Conservation (phyloP, 1,140 invertebrate genomes). For the Zaprionus camerounensis region DNA sequence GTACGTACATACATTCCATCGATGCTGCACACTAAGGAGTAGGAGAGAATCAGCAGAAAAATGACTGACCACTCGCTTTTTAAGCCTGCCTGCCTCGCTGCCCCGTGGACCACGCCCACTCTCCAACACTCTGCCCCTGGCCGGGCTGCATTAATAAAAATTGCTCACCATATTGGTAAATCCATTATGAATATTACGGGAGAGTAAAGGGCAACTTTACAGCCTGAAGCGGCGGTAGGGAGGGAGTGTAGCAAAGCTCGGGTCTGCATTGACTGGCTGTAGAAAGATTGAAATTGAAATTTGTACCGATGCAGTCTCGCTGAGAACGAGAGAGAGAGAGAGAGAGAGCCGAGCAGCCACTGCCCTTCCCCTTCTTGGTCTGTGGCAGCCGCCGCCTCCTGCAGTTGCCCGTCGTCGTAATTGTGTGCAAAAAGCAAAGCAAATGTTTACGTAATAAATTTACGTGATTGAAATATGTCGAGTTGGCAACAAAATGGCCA, state of each 20-base stretch:
- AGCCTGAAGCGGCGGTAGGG: constrained; percentile 24
- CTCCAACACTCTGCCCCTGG: constrained; percentile 9
- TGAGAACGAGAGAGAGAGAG: background rate
- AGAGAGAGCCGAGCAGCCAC: background rate
- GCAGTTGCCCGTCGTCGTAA: constrained; percentile 54
- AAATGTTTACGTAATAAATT: constrained; percentile 84
- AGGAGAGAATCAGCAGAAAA: constrained; percentile 18
- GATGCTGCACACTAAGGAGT: constrained; percentile 11
- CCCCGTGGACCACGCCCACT: background rate
- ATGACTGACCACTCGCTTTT: constrained; percentile 50
- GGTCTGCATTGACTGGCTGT: constrained; percentile 16
- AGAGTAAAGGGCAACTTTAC: constrained; percentile 59
- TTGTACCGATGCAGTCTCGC: constrained; percentile 52
- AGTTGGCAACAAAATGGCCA: constrained; percentile 80
- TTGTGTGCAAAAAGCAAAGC: constrained; percentile 82
- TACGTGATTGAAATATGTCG: constrained; percentile 84
- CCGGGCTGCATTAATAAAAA: constrained; percentile 79
- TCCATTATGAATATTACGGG: constrained; percentile 84
- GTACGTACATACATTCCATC: constrained; percentile 13
- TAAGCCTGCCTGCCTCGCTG: background rate
- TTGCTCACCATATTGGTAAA: constrained; percentile 83
- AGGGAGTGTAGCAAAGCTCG: constrained; percentile 15
- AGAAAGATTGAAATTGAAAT: constrained; percentile 81
- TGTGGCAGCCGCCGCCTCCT: constrained; percentile 1
- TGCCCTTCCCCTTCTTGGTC: background rate